phyloP scores from a whole-genome alignment of 37 sponge, comb jelly and placozoan species.

The Oscarella lobularis region DNA sequence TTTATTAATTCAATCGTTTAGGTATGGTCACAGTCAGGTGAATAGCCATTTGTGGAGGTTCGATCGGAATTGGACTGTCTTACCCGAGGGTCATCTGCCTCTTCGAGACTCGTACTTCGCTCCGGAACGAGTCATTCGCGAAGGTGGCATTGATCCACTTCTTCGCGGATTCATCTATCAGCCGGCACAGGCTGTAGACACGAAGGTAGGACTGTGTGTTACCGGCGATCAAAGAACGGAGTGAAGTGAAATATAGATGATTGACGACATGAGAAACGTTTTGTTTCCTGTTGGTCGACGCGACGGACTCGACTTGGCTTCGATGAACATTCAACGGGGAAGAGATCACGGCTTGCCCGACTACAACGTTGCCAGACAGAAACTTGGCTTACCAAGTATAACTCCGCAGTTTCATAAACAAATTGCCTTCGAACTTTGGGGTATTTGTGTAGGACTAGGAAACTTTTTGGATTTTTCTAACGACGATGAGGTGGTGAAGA shows the following conservation, averaged over 20 bases:
- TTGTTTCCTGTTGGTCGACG: background rate
- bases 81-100: conserved; percentile 19
- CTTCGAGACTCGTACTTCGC: conserved; percentile 39
- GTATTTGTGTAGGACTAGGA: background rate
- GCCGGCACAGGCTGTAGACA: background rate
- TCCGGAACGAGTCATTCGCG: conserved; percentile 28
- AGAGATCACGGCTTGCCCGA: conserved; percentile 79
- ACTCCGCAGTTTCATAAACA: no score
- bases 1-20: background rate
- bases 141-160: conserved; percentile 63
- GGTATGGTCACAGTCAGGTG: conserved; percentile 58
- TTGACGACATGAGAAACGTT: background rate
- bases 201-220: no score
- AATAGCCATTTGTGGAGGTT: conserved; percentile 12
- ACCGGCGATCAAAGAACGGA: no score
- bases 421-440: background rate
- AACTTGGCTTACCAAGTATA: background rate
- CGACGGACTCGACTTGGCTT: conserved; percentile 49
- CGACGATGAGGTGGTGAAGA: conserved; percentile 5
- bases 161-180: conserved; percentile 44
- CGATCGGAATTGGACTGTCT: conserved; percentile 14
- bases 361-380: conserved; percentile 23
- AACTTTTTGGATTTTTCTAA: background rate
- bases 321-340: conserved; percentile 78
- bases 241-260: background rate